A percentile compares a stretch with the other conserved stretches of the same genome.
phyloP scores from a whole-genome alignment of 2,113 vertebrate species.

The Antigone vipio region DNA sequence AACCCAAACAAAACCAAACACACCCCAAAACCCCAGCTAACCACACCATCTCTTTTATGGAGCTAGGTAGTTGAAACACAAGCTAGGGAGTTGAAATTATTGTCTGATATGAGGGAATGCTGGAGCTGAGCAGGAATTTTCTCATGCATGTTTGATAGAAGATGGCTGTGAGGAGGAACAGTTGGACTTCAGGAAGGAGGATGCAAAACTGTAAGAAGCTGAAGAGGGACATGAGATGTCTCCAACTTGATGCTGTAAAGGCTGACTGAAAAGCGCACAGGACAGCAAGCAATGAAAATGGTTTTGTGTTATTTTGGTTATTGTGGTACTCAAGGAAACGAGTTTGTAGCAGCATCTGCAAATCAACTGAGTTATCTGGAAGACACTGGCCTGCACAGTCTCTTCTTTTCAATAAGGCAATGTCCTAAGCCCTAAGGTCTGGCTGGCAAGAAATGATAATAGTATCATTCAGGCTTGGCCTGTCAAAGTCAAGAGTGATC shows the following conservation, averaged over 20 bases:
- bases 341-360: neutral
- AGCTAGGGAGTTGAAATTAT: neutral
- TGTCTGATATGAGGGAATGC: neutral
- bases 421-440: neutral
- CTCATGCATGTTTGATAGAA: neutral
- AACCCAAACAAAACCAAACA: neutral
- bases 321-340: neutral
- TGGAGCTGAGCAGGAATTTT: neutral
- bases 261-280: neutral
- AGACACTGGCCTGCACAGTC: neutral
- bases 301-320: neutral
- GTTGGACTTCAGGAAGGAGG: neutral
- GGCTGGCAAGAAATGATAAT: neutral
- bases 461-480: neutral
- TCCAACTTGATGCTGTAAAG: neutral
- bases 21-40: neutral
- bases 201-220: neutral
- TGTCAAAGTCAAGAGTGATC: neutral
- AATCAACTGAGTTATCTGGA: neutral
- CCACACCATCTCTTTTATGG: neutral
- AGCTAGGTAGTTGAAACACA: neutral
- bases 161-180: neutral
- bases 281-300: neutral
- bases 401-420: neutral
- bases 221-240: neutral